These are phyloP conservation scores for Riptortus pedestris DNA, from an alignment of 1,140 invertebrate genomes.

Conservation along the genomic window DNA sequence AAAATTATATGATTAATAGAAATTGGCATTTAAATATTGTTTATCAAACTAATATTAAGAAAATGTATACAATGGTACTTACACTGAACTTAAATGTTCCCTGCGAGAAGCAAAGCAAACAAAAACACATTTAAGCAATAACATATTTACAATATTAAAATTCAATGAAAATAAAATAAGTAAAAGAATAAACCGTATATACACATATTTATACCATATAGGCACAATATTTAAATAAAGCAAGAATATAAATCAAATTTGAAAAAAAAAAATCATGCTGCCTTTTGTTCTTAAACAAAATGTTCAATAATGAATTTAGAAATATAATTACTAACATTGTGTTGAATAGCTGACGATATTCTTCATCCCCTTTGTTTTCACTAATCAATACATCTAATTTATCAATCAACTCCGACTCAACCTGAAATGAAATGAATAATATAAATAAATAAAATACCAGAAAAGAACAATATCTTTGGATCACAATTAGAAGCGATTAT, in stretches of 20 bases:
- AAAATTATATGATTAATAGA: too few relatives aligned
- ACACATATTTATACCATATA: not conserved
- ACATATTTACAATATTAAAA: not conserved
- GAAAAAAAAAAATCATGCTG: too few relatives aligned
- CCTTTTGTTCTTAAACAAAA: too few relatives aligned
- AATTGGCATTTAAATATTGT: too few relatives aligned
- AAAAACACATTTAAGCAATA: not conserved
- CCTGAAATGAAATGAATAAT: slow-evolving; percentile 37
- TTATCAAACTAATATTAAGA: too few relatives aligned
- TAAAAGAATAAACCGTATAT: not conserved
- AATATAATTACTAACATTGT: slow-evolving; percentile 92
- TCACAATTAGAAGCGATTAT: too few relatives aligned
- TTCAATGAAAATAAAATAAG: not conserved
- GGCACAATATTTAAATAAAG: too few relatives aligned
- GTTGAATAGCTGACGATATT: slow-evolving; percentile 82
- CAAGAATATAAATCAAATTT: too few relatives aligned
- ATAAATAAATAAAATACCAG: not conserved
- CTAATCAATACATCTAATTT: slow-evolving; percentile 84
- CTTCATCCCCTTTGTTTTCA: slow-evolving; percentile 87
- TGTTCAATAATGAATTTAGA: too few relatives aligned
- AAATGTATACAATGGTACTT: slow-evolving; percentile 50
- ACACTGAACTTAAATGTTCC: slow-evolving; percentile 85
- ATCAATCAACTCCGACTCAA: slow-evolving; percentile 86
- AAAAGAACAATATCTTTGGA: not conserved
- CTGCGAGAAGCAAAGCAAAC: slow-evolving; percentile 40